Conservation (phyloP, 30 jellyfish, hydroid and myxozoan genomes). For the Aurelia aurita complex sp. Pacific region DNA sequence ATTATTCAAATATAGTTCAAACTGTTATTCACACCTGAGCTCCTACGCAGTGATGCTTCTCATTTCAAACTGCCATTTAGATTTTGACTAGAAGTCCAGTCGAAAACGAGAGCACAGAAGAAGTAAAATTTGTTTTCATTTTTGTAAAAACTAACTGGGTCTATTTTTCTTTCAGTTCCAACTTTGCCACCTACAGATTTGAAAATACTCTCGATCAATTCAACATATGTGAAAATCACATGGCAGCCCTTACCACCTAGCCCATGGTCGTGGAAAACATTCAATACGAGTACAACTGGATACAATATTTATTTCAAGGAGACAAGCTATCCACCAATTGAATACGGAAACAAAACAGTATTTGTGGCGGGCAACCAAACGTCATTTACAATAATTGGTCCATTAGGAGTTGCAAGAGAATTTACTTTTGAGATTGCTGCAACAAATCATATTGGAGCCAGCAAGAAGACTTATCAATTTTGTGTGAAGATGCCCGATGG, state of each 20-base stretch:
- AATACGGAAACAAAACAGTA: neutral
- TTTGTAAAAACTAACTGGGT: too few relatives aligned
- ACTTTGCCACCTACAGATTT: neutral
- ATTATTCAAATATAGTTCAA: too few relatives aligned
- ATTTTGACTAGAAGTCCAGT: too few relatives aligned
- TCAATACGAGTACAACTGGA: constrained; percentile 1
- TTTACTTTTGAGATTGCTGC: constrained; percentile 10
- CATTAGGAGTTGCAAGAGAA: constrained; percentile 7
- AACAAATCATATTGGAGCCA: neutral
- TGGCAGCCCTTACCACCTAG: constrained; percentile 27
- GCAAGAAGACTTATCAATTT: neutral
- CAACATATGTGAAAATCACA: neutral
- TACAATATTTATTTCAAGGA: constrained; percentile 4
- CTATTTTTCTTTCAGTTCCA: constrained; percentile 19
- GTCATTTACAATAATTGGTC: constrained; percentile 7
- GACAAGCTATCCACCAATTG: constrained; percentile 1
- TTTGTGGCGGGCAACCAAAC: neutral
- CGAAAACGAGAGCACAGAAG: too few relatives aligned
- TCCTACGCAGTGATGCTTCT: too few relatives aligned
- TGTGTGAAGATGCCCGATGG: constrained; percentile 29
- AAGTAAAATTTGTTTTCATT: too few relatives aligned
- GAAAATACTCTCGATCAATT: neutral
- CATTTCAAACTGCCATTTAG: too few relatives aligned
- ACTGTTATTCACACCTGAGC: too few relatives aligned
- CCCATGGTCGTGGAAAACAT: constrained; percentile 5